A percentile compares a stretch with the other conserved stretches of the same genome.
These are phyloP conservation scores for Poeciliopsis gracilis DNA, from an alignment of 2,797 vertebrate species.

Conservation along the genomic window DNA sequence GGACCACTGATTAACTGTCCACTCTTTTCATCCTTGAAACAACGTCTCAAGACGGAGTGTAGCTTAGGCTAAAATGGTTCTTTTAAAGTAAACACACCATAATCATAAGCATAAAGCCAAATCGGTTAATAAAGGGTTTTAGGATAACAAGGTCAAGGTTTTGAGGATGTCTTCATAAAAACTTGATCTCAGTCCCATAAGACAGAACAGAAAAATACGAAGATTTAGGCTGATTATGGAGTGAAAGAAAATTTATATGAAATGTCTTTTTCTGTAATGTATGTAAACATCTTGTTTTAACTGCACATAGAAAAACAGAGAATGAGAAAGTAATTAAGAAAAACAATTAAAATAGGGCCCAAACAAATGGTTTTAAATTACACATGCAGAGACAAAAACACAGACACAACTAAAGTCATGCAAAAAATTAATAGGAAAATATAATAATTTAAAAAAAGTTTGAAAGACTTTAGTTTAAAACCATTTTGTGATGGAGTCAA, in stretches of 20 bases:
- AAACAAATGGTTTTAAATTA: not conserved
- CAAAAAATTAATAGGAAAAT: not conserved
- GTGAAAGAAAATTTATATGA: not conserved
- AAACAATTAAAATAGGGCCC: not conserved
- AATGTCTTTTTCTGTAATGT: conserved; percentile 1
- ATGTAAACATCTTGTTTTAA: not conserved
- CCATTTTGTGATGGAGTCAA: not conserved
- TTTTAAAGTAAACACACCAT: not conserved
- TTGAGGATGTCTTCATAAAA: not conserved
- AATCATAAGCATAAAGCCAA: not conserved
- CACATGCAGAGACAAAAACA: not conserved
- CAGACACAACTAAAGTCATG: not conserved
- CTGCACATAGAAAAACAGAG: not conserved
- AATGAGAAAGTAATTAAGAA: not conserved
- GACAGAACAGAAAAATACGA: not conserved
- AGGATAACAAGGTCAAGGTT: not conserved
- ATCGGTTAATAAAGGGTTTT: not conserved
- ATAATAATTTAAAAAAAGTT: not conserved
- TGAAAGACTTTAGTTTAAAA: not conserved
- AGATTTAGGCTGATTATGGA: not conserved
- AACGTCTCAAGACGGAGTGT: not conserved
- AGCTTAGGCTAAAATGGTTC: not conserved
- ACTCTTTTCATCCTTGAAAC: not conserved
- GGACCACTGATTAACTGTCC: not conserved
- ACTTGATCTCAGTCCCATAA: not conserved